Base-by-base conservation (phyloP, 2,797 vertebrate genomes). In the Falco biarmicus region DNA sequence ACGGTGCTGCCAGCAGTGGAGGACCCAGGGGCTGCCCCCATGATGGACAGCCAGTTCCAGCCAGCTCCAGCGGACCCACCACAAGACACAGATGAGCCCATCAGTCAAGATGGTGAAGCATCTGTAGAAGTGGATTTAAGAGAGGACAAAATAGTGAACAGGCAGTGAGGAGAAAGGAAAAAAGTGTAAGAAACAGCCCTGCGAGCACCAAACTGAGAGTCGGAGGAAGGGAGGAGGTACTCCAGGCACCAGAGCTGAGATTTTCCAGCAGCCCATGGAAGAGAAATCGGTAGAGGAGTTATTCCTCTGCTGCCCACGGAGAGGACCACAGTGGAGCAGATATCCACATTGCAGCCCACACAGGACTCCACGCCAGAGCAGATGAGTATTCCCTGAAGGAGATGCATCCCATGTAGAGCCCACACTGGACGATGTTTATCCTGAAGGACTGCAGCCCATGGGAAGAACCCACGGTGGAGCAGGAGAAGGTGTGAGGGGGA, bases 141-240 rank as follows among this genome's bases (percentile, higher is more conserved):
- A 51, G 37, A 56, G 21, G 9, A 6, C 2, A 77, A 53, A 77
- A 45, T 26, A 4, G 10, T 48, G 18, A 11, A 29, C 13, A 53
- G 15, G 31, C 9, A 60, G 15, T 61, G 29, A 48, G 6, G 3
- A 31, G 5, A 56, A 48, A 66, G 8, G 32, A 34, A 50, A 82
- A 65, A 48, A 20, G 2, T 39, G 7, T 56, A 25, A 32, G 9
- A 50, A 71, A 48, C 24, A 39, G 29, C 26, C 15, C 17, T 39
- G 20, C 5, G 5, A 66, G 13, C 18, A 61, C 15, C 9, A 57
- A 45, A 18, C 15, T 51, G 21, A 77, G 10, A 41, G 5, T 7
- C 1, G 7, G 50, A 68, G 19, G 15, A 69, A 3, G 3, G 9
- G 6, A 75, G 1, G 19, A 29, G 13, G 4, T 74, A 11, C 2